phyloP scores from a whole-genome alignment of 1,140 invertebrate genomes.

The Cardiocondyla obscurior region DNA sequence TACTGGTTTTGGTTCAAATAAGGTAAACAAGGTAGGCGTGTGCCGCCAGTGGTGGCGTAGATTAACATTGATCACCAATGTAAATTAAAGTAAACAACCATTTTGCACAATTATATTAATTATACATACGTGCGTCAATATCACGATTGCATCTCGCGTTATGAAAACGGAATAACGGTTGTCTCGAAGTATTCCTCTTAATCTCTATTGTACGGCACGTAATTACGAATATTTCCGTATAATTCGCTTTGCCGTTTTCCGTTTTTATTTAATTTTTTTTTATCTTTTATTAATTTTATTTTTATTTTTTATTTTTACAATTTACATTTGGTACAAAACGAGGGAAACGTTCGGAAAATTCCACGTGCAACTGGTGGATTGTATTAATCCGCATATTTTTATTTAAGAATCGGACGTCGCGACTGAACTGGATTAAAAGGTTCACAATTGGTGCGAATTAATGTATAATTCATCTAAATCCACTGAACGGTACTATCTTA shows the following conservation, averaged over 20 bases:
- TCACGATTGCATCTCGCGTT: not conserved
- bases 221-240: not conserved
- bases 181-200: not conserved
- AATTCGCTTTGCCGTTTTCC: not conserved
- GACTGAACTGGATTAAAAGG: not conserved
- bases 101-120: not conserved
- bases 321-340: slow-evolving; percentile 10
- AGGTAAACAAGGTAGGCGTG: not conserved
- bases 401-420: not conserved
- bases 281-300: not conserved
- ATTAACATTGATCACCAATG: not conserved
- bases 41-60: not conserved
- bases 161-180: not conserved
- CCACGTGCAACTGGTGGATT: not conserved
- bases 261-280: not conserved
- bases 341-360: not conserved
- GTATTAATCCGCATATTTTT: not conserved
- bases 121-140: not conserved
- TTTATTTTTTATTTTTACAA: not conserved
- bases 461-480: not conserved
- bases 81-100: not conserved
- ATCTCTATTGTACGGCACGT: not conserved
- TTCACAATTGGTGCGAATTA: not conserved
- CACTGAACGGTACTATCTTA: not conserved
- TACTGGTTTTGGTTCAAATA: not conserved